Conservation (phyloP, 2,888 invertebrate genomes). For the Bruchidius siliquastri region DNA sequence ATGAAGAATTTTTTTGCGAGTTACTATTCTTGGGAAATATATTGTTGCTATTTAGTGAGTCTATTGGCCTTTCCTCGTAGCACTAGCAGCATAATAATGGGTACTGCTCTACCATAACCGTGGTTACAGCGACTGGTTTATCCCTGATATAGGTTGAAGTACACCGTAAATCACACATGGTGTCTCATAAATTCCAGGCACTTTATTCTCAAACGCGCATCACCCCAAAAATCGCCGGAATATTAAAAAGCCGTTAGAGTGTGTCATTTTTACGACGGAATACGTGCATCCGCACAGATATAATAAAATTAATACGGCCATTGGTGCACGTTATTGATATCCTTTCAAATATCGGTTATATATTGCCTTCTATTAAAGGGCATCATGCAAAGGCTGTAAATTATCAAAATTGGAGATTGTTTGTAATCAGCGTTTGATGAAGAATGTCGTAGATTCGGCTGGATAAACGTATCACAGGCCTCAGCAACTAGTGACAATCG, state of each 20-base stretch:
- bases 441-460: background rate
- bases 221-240: background rate
- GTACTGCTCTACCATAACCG: background rate
- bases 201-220: background rate
- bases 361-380: background rate
- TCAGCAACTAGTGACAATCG: too few species aligned
- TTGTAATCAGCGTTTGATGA: background rate
- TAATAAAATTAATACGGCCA: background rate
- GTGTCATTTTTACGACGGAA: background rate
- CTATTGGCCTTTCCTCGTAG: too few species aligned
- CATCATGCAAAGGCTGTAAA: background rate
- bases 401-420: background rate
- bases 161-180: background rate
- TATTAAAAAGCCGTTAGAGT: background rate
- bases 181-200: background rate
- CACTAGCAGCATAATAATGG: too few species aligned
- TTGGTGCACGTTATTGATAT: background rate
- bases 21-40: too few species aligned
- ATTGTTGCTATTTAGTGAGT: too few species aligned
- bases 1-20: too few species aligned
- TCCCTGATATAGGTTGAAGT: background rate
- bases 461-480: too few species aligned
- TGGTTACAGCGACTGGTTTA: background rate
- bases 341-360: background rate
- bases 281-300: background rate